Percentiles rank a stretch among this genome's conserved stretches.
Evolutionary conservation across 2,113 vertebrate genomes (phyloP).

Genomic region (Macheiramphus alcinus): DNA sequence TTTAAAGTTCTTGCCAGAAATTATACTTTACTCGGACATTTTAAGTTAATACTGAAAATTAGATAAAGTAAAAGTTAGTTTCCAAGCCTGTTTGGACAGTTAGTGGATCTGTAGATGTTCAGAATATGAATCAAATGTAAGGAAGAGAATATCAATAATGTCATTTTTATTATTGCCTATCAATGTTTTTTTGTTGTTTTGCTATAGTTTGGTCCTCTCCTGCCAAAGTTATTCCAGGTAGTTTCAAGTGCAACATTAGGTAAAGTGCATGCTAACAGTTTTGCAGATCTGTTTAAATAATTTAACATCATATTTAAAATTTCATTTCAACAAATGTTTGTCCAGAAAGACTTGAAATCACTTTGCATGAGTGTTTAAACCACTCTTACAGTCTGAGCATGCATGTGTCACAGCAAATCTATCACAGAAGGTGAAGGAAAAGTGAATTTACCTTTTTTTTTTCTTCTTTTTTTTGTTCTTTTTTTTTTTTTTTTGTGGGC

Average conservation of each 20-base stretch:
- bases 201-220: background rate
- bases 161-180: background rate
- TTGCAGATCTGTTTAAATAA: background rate
- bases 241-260: background rate
- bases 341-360: background rate
- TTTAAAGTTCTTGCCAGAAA: background rate
- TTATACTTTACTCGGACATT: background rate
- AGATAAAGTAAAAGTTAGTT: background rate
- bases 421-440: background rate
- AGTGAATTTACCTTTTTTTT: background rate
- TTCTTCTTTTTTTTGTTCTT: no score
- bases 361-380: background rate
- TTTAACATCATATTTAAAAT: slow-evolving; percentile 1
- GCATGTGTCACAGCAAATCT: background rate
- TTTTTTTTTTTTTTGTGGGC: background rate
- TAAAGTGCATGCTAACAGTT: background rate
- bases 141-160: background rate
- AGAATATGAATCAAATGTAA: background rate
- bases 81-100: background rate
- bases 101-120: background rate
- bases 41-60: background rate
- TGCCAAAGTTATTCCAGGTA: background rate
- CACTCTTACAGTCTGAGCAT: background rate
- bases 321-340: slow-evolving; percentile 12
- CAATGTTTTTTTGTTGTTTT: background rate